phyloP scores from a whole-genome alignment of 1,140 invertebrate genomes.

The Aphelenchoides fujianensis region DNA sequence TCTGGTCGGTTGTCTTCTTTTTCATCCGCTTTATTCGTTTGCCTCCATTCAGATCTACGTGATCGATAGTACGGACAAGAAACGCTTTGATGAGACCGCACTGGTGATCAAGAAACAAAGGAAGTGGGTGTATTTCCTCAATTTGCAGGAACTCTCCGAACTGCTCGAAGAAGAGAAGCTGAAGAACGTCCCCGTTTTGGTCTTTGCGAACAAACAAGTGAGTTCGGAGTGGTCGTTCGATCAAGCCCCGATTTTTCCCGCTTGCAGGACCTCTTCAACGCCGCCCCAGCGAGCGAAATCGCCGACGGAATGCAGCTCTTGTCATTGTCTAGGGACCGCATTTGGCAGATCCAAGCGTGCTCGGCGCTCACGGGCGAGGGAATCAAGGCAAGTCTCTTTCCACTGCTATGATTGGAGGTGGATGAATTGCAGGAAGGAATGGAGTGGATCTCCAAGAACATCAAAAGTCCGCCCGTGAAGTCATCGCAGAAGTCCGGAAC shows the following conservation, averaged over 20 bases:
- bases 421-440: constrained; percentile 49
- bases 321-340: constrained; percentile 81
- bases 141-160: constrained; percentile 76
- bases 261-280: constrained; percentile 75
- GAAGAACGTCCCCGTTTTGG: constrained; percentile 73
- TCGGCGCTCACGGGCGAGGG: constrained; percentile 85
- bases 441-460: constrained; percentile 55
- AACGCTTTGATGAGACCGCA: constrained; percentile 87
- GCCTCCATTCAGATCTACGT: constrained; percentile 85
- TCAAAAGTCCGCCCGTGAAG: constrained; percentile 29
- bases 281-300: constrained; percentile 82
- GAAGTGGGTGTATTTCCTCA: constrained; percentile 22
- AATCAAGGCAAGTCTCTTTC: constrained; percentile 72
- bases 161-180: constrained; percentile 89
- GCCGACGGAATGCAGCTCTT: constrained; percentile 78
- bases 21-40: no score
- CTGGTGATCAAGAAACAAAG: constrained; percentile 69
- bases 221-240: not conserved
- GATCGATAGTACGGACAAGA: constrained; percentile 90
- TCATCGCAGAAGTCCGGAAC: no score
- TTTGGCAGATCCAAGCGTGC: constrained; percentile 97
- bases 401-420: no score
- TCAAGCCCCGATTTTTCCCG: not conserved
- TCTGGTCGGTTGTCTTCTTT: constrained; percentile 73
- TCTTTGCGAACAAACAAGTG: constrained; percentile 94